Conservation (phyloP, 2,888 invertebrate genomes). For the Phymatocera aterrima region DNA sequence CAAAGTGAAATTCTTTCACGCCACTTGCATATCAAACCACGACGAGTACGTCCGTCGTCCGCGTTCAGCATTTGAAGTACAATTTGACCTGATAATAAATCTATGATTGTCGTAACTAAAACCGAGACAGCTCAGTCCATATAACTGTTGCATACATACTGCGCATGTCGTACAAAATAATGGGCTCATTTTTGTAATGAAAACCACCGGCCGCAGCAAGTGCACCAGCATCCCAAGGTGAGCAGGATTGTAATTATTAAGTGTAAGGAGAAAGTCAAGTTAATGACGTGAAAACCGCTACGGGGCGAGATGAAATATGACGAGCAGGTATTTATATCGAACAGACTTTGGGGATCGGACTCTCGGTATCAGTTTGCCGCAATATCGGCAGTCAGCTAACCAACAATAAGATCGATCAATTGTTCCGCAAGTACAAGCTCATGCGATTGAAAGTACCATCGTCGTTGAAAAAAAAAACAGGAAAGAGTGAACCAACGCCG, state of each 20-base stretch:
- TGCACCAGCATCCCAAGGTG: neutral
- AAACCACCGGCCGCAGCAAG: neutral
- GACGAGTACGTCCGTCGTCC: neutral
- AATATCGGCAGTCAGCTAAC: neutral
- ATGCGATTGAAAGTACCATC: neutral
- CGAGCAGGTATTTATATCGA: neutral
- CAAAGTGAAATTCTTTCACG: slow-evolving; percentile 44
- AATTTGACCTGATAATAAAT: slow-evolving; percentile 29
- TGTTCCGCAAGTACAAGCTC: neutral
- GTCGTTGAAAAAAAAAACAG: too few species aligned
- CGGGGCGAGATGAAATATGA: neutral
- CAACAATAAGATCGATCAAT: neutral
- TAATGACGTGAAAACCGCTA: neutral
- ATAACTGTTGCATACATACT: slow-evolving; percentile 17
- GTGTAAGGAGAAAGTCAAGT: slow-evolving; percentile 1
- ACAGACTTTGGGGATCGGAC: neutral
- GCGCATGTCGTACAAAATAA: neutral
- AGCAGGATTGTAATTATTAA: neutral
- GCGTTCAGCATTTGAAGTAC: slow-evolving; percentile 36
- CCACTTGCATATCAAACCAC: slow-evolving; percentile 29
- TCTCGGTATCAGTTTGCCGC: too few species aligned
- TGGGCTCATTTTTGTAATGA: neutral
- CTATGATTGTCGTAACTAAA: slow-evolving; percentile 23
- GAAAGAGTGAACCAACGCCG: too few species aligned
- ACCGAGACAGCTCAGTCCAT: neutral